Evolutionary conservation across 2,797 vertebrate genomes (phyloP).

Genomic region (Pangasius krempfi): DNA sequence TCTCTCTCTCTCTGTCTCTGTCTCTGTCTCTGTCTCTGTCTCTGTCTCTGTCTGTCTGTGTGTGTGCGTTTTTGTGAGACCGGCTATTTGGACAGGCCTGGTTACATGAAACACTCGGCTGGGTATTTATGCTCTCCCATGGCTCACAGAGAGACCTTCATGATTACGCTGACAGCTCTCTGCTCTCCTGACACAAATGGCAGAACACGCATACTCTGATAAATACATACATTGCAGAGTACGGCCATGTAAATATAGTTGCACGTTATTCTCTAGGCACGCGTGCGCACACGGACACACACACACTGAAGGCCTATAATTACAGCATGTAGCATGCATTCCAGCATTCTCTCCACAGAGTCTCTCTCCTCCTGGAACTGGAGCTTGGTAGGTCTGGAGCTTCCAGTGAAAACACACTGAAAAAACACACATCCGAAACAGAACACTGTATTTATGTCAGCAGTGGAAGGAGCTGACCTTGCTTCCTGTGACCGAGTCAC

Average conservation of each 20-base stretch:
- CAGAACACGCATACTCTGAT: background rate
- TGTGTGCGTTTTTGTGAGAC: background rate
- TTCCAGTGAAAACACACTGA: background rate
- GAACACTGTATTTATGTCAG: background rate
- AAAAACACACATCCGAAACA: background rate
- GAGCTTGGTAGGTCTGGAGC: background rate
- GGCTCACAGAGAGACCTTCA: constrained; percentile 61
- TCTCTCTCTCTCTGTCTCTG: background rate
- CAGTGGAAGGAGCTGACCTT: background rate
- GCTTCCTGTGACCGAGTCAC: constrained; percentile 12
- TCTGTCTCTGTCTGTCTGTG: too few species aligned
- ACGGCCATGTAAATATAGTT: background rate
- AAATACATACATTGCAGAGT: background rate
- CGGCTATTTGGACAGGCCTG: constrained; percentile 40
- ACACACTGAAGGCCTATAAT: background rate
- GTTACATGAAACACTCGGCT: constrained; percentile 65
- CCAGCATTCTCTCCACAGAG: background rate
- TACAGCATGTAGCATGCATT: constrained; percentile 9
- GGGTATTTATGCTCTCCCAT: constrained; percentile 66
- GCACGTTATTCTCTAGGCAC: background rate
- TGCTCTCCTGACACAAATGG: background rate
- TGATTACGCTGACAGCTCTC: background rate
- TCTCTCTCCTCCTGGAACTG: constrained; percentile 14
- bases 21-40: too few species aligned
- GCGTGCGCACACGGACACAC: constrained; percentile 15